Conservation (phyloP, 2,113 vertebrate genomes). For the Chaenogobius annularis region DNA sequence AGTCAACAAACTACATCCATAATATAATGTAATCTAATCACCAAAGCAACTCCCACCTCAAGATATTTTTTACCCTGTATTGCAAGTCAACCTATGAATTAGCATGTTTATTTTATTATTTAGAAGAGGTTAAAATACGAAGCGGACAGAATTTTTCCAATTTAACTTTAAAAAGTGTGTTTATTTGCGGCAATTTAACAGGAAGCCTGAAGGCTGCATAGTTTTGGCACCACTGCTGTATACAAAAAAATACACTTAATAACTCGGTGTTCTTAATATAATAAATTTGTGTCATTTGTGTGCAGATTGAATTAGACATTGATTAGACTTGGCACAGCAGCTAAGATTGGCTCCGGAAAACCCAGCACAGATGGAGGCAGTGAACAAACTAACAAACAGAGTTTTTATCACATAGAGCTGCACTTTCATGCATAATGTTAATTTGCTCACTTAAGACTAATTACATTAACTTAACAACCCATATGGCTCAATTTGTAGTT, state of each 20-base stretch:
- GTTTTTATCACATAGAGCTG: constrained; percentile 8
- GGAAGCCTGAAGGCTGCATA: too few relatives aligned
- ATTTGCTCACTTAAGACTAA: neutral
- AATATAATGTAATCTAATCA: neutral
- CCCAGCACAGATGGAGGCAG: constrained; percentile 25
- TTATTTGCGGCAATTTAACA: too few relatives aligned
- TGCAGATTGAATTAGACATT: neutral
- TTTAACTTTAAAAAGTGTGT: too few relatives aligned
- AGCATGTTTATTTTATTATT: neutral
- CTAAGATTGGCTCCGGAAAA: constrained; percentile 8
- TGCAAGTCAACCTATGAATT: too few relatives aligned
- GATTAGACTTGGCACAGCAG: constrained; percentile 13
- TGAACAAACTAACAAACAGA: constrained; percentile 12
- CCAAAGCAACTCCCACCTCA: neutral
- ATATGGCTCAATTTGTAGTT: neutral
- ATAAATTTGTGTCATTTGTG: neutral
- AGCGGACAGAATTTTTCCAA: too few relatives aligned
- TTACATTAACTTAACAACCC: constrained; percentile 1
- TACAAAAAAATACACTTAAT: neutral
- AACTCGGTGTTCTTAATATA: neutral
- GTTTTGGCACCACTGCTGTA: neutral
- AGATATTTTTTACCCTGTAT: neutral
- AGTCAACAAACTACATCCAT: neutral
- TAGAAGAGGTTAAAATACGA: too few relatives aligned
- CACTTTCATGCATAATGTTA: neutral